Conservation (phyloP, 2,888 invertebrate species). For the Mythimna pallens region DNA sequence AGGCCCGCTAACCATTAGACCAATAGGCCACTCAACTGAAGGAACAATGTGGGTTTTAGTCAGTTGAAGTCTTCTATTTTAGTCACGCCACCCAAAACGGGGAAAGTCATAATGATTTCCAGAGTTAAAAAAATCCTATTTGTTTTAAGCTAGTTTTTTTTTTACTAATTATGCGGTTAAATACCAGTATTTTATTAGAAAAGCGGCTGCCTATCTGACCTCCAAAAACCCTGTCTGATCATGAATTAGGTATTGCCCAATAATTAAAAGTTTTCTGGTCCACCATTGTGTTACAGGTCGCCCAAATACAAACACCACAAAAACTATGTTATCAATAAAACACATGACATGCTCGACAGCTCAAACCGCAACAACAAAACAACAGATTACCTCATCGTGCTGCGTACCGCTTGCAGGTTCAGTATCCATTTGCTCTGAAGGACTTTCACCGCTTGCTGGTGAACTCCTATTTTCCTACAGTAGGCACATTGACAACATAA, state of each 20-base stretch:
- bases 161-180: too few relatives aligned
- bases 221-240: background rate
- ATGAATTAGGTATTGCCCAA: background rate
- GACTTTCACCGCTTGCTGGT: slow-evolving; percentile 69
- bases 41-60: too few relatives aligned
- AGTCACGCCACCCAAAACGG: too few relatives aligned
- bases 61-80: too few relatives aligned
- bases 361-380: slow-evolving; percentile 45
- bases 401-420: slow-evolving; percentile 67
- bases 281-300: slow-evolving; percentile 7
- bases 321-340: slow-evolving; percentile 16
- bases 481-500: slow-evolving; percentile 76
- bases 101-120: too few relatives aligned
- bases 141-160: too few relatives aligned
- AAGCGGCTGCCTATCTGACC: background rate
- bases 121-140: too few relatives aligned
- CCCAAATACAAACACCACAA: slow-evolving; percentile 22
- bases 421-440: slow-evolving; percentile 72
- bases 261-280: background rate
- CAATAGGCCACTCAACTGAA: too few relatives aligned
- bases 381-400: slow-evolving; percentile 73
- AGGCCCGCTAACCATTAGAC: too few relatives aligned
- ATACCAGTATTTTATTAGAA: too few relatives aligned
- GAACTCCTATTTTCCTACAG: slow-evolving; percentile 75
- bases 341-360: slow-evolving; percentile 14